These are phyloP conservation scores for Rhinogobio ventralis DNA, from an alignment of 2,797 vertebrate genomes.

Conservation along the genomic window DNA sequence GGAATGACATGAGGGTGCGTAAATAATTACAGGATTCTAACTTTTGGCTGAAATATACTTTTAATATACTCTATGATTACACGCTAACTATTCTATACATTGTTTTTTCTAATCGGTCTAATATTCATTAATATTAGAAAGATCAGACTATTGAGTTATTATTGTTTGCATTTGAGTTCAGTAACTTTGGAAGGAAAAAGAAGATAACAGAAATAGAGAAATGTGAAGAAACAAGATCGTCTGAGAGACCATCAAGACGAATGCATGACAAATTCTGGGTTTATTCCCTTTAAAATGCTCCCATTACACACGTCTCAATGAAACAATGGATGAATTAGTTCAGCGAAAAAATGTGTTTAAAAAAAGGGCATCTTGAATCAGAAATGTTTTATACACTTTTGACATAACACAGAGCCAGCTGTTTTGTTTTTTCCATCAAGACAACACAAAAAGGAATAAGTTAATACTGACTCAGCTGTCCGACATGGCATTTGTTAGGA, in stretches of 20 bases:
- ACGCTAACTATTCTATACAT: background rate
- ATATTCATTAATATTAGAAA: background rate
- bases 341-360: constrained; percentile 3
- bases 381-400: constrained; percentile 62
- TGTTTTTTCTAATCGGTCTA: background rate
- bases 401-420: constrained; percentile 82
- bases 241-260: background rate
- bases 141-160: background rate
- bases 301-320: background rate
- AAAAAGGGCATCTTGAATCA: constrained; percentile 41
- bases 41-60: background rate
- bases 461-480: constrained; percentile 67
- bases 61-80: background rate
- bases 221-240: background rate
- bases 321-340: constrained; percentile 43
- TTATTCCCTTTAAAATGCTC: constrained; percentile 40
- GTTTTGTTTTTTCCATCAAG: constrained; percentile 69
- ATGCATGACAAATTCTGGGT: constrained; percentile 24
- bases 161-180: background rate
- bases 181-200: background rate
- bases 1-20: background rate
- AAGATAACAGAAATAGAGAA: background rate
- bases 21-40: background rate
- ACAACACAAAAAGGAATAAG: constrained; percentile 73
- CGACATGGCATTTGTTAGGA: constrained; percentile 39